A percentile compares a stretch with the other conserved stretches of the same genome.
Conservation (phyloP, 2,113 vertebrate genomes). For the Azemiops feae region DNA sequence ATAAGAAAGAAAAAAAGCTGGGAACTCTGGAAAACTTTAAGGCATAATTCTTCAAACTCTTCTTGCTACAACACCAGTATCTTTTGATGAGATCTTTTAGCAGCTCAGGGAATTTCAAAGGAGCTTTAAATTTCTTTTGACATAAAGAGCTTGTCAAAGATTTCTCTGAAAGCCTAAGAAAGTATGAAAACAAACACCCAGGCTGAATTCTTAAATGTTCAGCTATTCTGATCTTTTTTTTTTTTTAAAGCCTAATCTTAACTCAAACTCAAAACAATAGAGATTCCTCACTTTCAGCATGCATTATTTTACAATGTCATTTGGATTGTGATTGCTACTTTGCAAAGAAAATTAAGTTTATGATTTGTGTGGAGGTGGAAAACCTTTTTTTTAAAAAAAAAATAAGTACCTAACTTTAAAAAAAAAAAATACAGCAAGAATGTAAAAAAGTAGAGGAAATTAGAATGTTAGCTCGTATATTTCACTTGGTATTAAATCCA, state of each 20-base stretch:
- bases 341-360: constrained; percentile 5
- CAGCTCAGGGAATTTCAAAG: constrained; percentile 46
- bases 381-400: background rate
- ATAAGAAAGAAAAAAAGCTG: constrained; percentile 30
- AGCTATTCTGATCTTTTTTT: constrained; percentile 34
- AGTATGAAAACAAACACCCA: constrained; percentile 48
- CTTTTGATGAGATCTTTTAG: constrained; percentile 51
- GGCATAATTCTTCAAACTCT: constrained; percentile 41
- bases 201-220: constrained; percentile 54
- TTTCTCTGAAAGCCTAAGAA: constrained; percentile 33
- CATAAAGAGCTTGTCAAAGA: constrained; percentile 51
- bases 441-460: constrained; percentile 1
- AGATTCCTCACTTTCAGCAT: background rate
- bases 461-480: background rate
- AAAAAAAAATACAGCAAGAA: constrained; percentile 8
- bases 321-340: constrained; percentile 15
- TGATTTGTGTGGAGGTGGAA: background rate
- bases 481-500: background rate
- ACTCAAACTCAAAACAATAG: constrained; percentile 2
- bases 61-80: constrained; percentile 27
- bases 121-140: constrained; percentile 55
- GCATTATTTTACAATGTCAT: background rate
- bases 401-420: background rate
- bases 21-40: constrained; percentile 30
- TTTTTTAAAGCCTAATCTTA: constrained; percentile 36